Evolutionary conservation across 2,888 invertebrate genomes (phyloP), one percentile per base, ranked within the genome.

Genomic region (Agrotis exclamationis): DNA sequence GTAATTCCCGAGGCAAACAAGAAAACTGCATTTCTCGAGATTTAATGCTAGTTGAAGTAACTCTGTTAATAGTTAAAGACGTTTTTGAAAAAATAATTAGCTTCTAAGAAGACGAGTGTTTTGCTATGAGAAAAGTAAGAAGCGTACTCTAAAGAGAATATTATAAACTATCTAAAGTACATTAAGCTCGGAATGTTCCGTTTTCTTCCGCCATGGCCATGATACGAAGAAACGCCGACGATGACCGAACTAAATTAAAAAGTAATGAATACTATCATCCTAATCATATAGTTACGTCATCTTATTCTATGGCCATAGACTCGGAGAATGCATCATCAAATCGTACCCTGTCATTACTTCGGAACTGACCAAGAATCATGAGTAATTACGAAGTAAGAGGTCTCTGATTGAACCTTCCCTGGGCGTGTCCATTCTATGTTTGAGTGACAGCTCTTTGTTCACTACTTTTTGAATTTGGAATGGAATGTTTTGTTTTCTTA

Each of bases 311-410:
- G 86, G 79, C 80, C 78, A 84, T 78, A 86, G 85, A 20, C 56
- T 56, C n/a, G n/a, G 56, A 85, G 87, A 89, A 87, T 86, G 91
- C 90, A 89, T 87, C 89, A 88, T 92, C 91, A 90, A 88, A 89
- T 66, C 69, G 81, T 85, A 93, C 89, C 93, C 94, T 91, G 90
- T 93, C 88, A 95, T 95, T 95, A 95, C 87, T 72, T 85, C 86
- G 85, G 88, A 88, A 85, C 88, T 86, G 89, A 74, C 87, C 88
- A 88, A 88, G 90, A 91, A 89, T 90, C 89, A 89, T 88, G 85
- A 90, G 88, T 91, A 92, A 93, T 93, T 91, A 92, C 89, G 82
- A 84, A 79, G 84, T 85, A 80, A 86, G 86, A 88, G 87, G 88
- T 85, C 81, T 85, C 85, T 85, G 86, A 86, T 88, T 88, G 88